A percentile compares a stretch with the other conserved stretches of the same genome.
These are phyloP conservation scores for Hylia prasina DNA, from an alignment of 2,113 vertebrate genomes.

Conservation along the genomic window DNA sequence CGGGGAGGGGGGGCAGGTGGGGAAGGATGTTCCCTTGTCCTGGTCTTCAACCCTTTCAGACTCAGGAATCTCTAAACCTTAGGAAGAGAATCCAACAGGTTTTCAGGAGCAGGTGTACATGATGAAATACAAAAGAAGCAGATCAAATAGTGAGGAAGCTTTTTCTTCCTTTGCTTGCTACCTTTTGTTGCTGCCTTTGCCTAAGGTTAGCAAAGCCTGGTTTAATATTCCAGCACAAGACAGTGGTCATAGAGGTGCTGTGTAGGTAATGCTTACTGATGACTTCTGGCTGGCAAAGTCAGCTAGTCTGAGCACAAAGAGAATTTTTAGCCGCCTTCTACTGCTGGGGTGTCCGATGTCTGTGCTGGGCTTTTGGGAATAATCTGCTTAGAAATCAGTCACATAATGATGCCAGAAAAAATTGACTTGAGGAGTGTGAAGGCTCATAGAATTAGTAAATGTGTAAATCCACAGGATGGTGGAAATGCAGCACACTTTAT, in stretches of 20 bases:
- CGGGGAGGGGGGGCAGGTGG: too few species aligned
- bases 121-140: not conserved
- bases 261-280: not conserved
- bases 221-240: not conserved
- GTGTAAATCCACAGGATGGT: not conserved
- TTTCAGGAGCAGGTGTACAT: not conserved
- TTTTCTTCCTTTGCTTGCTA: not conserved
- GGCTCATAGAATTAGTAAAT: not conserved
- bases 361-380: not conserved
- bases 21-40: accelerated
- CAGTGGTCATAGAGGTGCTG: not conserved
- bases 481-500: not conserved
- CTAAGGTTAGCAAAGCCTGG: not conserved
- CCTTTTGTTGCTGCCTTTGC: not conserved
- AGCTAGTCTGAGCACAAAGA: not conserved
- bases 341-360: not conserved
- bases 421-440: not conserved
- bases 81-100: not conserved
- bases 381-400: not conserved
- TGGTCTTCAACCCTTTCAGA: not conserved
- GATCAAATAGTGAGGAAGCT: not conserved
- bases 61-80: not conserved
- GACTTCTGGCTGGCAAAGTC: not conserved
- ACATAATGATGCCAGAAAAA: not conserved
- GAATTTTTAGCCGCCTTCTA: not conserved